These are phyloP conservation scores for Thamnaconus septentrionalis DNA, from an alignment of 2,113 vertebrate genomes.

Conservation along the genomic window DNA sequence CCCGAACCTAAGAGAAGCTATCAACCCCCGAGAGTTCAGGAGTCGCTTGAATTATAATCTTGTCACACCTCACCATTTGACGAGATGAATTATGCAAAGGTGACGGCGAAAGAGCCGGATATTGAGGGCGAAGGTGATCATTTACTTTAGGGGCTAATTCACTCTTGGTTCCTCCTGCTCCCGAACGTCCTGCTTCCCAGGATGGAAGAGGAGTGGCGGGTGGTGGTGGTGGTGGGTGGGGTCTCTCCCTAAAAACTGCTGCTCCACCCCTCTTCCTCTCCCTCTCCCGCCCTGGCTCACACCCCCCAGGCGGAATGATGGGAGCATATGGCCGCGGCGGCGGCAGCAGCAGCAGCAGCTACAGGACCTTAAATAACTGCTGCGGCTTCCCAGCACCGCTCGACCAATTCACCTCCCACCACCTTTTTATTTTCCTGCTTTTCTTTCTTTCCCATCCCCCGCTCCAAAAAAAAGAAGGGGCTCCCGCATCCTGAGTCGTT, in stretches of 20 bases:
- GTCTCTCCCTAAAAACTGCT: constrained; percentile 59
- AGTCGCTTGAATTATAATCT: constrained; percentile 57
- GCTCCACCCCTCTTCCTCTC: constrained; percentile 30
- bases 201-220: too few relatives aligned
- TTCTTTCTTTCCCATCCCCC: constrained; percentile 14
- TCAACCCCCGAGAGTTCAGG: constrained; percentile 48
- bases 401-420: constrained; percentile 68
- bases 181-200: too few relatives aligned
- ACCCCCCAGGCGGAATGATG: constrained; percentile 73
- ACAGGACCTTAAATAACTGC: constrained; percentile 76
- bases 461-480: constrained; percentile 44
- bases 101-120: constrained; percentile 57
- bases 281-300: constrained; percentile 61
- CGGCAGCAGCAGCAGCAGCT: constrained; percentile 71
- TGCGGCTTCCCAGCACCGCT: constrained; percentile 68
- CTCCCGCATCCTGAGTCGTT: constrained; percentile 52
- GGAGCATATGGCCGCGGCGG: constrained; percentile 72
- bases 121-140: constrained; percentile 68
- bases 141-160: constrained; percentile 64
- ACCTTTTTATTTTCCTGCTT: too few relatives aligned
- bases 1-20: constrained; percentile 12
- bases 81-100: constrained; percentile 71
- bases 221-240: neutral
- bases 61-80: constrained; percentile 55
- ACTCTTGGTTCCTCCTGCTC: neutral